Conservation (phyloP, 1,140 invertebrate species). For the Whitmania pigra region DNA sequence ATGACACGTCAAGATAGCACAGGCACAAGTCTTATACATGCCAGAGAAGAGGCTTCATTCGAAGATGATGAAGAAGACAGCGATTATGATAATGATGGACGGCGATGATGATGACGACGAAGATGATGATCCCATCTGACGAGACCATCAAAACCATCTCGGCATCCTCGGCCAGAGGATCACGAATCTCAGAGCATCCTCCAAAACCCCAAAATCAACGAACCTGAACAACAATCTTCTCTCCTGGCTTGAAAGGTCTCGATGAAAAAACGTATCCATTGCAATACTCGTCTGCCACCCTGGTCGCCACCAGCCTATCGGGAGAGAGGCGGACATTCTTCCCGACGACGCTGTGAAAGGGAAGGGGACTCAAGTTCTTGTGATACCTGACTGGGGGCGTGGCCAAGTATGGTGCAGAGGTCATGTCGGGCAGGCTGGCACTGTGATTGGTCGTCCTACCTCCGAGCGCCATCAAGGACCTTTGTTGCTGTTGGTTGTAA, state of each 20-base stretch:
- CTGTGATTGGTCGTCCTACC: conserved; percentile 4
- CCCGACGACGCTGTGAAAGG: conserved; percentile 55
- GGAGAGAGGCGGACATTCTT: conserved; percentile 64
- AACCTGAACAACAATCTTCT: conserved; percentile 60
- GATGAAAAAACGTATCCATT: conserved; percentile 87
- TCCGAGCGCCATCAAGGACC: neutral
- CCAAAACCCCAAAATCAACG: conserved; percentile 68
- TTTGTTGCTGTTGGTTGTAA: neutral
- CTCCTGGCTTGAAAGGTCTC: conserved; percentile 66
- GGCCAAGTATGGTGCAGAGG: neutral
- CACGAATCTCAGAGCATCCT: conserved; percentile 76
- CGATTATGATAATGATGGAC: neutral
- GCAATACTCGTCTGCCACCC: conserved; percentile 72
- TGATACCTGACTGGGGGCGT: conserved; percentile 29
- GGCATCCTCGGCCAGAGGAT: conserved; percentile 46
- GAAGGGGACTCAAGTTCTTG: conserved; percentile 32
- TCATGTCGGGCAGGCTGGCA: neutral
- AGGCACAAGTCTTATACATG: no score
- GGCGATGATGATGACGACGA: neutral
- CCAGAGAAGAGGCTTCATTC: no score
- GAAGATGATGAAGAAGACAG: no score
- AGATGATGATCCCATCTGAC: neutral
- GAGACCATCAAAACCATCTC: conserved; percentile 48
- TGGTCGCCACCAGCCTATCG: conserved; percentile 58
- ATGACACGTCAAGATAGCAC: no score